Evolutionary conservation across 2,113 vertebrate genomes (phyloP).

Genomic region (Gallinago paraguaiae): DNA sequence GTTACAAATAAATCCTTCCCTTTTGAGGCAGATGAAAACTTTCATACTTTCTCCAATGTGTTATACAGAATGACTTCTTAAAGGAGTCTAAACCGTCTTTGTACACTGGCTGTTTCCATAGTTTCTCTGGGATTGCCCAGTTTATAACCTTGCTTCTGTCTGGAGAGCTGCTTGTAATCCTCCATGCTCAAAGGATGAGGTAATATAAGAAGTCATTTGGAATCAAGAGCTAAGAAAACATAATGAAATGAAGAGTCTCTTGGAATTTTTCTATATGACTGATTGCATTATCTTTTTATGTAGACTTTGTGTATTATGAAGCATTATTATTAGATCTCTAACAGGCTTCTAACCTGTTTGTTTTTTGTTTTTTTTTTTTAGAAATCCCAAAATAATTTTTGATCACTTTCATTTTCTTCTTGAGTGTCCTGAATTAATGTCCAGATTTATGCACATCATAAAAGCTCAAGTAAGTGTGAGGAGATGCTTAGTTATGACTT

Average conservation of each 20-base stretch:
- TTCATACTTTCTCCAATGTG: background rate
- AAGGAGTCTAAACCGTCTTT: background rate
- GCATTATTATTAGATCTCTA: background rate
- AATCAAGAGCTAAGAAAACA: background rate
- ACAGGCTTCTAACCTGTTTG: background rate
- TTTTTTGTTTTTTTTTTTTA: conserved; percentile 53
- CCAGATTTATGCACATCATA: conserved; percentile 99
- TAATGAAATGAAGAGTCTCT: background rate
- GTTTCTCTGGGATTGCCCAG: background rate
- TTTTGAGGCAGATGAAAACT: background rate
- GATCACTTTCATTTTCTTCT: conserved; percentile 98
- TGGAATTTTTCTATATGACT: background rate
- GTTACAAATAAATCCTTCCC: background rate
- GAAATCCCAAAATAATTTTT: conserved; percentile 99
- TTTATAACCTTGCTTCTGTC: background rate
- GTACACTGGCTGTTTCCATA: background rate
- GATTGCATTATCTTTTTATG: background rate
- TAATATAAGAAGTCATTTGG: background rate
- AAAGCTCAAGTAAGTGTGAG: conserved; percentile 89
- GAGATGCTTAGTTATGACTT: background rate
- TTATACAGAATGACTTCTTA: background rate
- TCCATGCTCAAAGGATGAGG: background rate
- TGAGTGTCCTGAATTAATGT: conserved; percentile 98
- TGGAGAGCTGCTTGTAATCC: background rate
- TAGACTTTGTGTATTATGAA: background rate